phyloP scores from a whole-genome alignment of 2,113 vertebrate genomes.

The Brevimyrus niger region DNA sequence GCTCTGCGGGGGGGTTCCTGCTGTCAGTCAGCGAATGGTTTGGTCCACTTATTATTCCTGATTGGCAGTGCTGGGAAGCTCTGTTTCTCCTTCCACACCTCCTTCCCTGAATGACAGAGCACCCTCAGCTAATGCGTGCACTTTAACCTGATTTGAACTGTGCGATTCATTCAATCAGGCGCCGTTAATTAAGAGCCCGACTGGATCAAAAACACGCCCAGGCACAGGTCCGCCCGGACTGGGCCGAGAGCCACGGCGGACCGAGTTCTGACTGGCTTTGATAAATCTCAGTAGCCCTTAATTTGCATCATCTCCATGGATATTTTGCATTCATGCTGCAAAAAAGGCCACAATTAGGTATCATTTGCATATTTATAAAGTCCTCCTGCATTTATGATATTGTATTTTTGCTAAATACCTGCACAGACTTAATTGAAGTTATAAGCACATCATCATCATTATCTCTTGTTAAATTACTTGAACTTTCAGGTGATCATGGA shows the following conservation, averaged over 20 bases:
- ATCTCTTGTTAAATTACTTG: not conserved
- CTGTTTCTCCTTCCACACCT: not conserved
- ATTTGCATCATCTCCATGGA: not conserved
- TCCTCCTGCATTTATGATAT: not conserved
- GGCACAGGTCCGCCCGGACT: not conserved
- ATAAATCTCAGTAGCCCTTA: not conserved
- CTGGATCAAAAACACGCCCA: not conserved
- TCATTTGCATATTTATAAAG: constrained; percentile 14
- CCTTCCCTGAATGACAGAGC: not conserved
- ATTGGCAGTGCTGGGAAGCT: not conserved
- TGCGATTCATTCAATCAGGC: not conserved
- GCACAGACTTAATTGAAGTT: not conserved
- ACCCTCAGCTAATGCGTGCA: not conserved
- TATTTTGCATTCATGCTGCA: not conserved
- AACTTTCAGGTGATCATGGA: not conserved
- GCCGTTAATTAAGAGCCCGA: not conserved
- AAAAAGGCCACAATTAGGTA: not conserved
- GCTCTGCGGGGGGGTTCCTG: not conserved
- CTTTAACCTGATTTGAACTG: not conserved
- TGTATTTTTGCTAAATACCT: not conserved
- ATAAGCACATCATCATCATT: not conserved
- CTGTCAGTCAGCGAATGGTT: not conserved
- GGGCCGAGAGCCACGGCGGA: not conserved
- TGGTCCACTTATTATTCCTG: not conserved
- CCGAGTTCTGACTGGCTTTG: not conserved